Evolutionary conservation across 2,888 invertebrate species (phyloP).

Genomic region (Drosophila flavopinicola): DNA sequence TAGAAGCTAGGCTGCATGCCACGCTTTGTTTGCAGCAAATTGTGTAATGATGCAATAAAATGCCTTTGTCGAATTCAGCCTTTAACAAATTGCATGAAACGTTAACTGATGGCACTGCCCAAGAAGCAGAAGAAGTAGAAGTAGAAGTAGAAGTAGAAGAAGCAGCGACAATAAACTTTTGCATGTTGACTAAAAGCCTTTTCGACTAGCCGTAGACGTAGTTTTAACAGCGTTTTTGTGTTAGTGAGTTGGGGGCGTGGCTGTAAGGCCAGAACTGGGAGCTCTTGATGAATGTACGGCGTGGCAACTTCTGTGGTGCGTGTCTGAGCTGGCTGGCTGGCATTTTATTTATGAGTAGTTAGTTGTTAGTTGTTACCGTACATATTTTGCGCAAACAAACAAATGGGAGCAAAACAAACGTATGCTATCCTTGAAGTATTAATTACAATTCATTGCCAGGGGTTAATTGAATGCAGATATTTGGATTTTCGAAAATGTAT

Average conservation of each 20-base stretch:
- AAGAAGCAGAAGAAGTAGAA: too few species aligned
- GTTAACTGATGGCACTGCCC: constrained; percentile 17
- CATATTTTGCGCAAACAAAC: constrained; percentile 23
- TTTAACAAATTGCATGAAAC: constrained; percentile 61
- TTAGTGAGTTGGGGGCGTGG: not conserved
- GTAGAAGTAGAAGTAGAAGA: too few species aligned
- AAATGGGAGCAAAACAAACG: constrained; percentile 21
- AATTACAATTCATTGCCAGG: constrained; percentile 35
- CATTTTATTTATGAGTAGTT: constrained; percentile 70
- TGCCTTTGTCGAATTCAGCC: constrained; percentile 53
- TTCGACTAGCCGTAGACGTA: constrained; percentile 1
- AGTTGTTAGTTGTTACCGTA: constrained; percentile 31
- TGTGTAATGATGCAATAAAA: constrained; percentile 71
- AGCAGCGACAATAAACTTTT: constrained; percentile 21
- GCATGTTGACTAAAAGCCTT: constrained; percentile 14
- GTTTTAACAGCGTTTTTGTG: not conserved
- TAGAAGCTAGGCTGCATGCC: constrained; percentile 16
- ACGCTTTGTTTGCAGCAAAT: constrained; percentile 43
- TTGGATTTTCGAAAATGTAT: constrained; percentile 4
- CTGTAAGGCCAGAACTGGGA: constrained; percentile 38
- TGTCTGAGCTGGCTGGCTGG: constrained; percentile 43
- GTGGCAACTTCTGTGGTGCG: constrained; percentile 56
- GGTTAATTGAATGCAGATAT: constrained; percentile 40
- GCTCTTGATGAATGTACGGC: constrained; percentile 69
- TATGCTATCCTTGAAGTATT: constrained; percentile 33